Evolutionary conservation across 2,797 vertebrate genomes (phyloP).

Genomic region (Erethizon dorsatum): DNA sequence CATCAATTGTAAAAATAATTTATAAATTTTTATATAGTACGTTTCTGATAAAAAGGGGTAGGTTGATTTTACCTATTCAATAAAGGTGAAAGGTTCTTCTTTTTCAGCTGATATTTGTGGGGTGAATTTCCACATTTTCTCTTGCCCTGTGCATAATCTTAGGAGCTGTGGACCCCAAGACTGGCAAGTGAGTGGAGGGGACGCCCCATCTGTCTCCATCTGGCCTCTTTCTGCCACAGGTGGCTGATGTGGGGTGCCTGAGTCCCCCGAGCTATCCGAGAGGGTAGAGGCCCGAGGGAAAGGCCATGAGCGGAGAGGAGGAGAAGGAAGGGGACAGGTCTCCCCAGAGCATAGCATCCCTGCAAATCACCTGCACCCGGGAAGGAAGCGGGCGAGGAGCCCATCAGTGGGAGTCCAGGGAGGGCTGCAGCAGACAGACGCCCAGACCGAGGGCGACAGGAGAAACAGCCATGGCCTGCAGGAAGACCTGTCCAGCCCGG

Average conservation of each 20-base stretch:
- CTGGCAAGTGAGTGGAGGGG: too few species aligned
- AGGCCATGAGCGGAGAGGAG: too few species aligned
- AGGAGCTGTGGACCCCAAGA: neutral
- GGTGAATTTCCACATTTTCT: too few species aligned
- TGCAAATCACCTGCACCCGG: neutral
- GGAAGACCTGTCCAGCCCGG: neutral
- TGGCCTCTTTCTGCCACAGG: neutral
- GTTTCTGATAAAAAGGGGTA: neutral
- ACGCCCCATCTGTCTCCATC: neutral
- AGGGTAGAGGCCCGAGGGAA: neutral
- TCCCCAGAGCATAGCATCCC: neutral
- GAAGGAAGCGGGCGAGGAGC: neutral
- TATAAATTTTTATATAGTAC: neutral
- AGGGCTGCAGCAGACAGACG: neutral
- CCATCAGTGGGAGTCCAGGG: neutral
- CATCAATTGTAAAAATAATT: neutral
- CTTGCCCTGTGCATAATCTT: too few species aligned
- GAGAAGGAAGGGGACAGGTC: neutral
- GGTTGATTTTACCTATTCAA: too few species aligned
- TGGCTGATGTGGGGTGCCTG: too few species aligned
- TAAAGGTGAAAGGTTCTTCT: neutral
- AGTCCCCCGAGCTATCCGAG: too few species aligned
- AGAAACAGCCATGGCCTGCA: neutral
- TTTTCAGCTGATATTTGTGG: neutral
- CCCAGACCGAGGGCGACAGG: neutral